phyloP scores from a whole-genome alignment of 2,888 invertebrate genomes.

The Gymnosoma rotundatum region DNA sequence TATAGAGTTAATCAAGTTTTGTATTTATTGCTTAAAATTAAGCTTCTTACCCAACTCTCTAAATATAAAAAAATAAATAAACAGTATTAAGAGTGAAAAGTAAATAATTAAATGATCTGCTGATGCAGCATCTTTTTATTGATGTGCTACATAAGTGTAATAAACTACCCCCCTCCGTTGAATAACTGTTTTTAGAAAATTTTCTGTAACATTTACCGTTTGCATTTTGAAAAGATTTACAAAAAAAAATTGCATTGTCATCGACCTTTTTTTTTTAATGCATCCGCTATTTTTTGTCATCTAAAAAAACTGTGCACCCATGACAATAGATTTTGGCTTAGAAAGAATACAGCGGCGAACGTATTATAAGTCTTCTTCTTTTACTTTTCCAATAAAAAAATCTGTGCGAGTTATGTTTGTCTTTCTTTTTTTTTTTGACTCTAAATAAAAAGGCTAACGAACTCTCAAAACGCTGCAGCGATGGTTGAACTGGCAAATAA shows the following conservation, averaged over 20 bases:
- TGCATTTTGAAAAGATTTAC: not conserved
- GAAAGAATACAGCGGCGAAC: not conserved
- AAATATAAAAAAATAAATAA: too few species aligned
- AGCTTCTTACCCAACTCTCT: too few species aligned
- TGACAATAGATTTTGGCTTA: conserved; percentile 6
- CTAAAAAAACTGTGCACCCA: not conserved
- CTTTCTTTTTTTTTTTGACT: not conserved
- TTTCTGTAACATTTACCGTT: not conserved
- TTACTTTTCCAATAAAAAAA: too few species aligned
- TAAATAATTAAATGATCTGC: not conserved
- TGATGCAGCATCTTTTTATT: not conserved
- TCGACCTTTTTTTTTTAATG: conserved; percentile 10
- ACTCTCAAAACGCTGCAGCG: not conserved
- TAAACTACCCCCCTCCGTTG: conserved; percentile 8
- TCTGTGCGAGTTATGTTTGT: not conserved
- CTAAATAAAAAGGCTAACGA: not conserved
- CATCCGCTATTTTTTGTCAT: not conserved
- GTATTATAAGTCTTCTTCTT: not conserved
- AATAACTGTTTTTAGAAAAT: too few species aligned
- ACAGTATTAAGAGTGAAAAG: not conserved
- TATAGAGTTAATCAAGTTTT: too few species aligned
- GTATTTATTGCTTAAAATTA: too few species aligned
- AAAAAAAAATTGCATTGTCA: conserved; percentile 3
- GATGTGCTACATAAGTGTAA: not conserved
- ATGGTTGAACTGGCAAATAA: not conserved